These are phyloP conservation scores for Gerris lacustris DNA, from an alignment of 2,888 invertebrate species.

Conservation along the genomic window DNA sequence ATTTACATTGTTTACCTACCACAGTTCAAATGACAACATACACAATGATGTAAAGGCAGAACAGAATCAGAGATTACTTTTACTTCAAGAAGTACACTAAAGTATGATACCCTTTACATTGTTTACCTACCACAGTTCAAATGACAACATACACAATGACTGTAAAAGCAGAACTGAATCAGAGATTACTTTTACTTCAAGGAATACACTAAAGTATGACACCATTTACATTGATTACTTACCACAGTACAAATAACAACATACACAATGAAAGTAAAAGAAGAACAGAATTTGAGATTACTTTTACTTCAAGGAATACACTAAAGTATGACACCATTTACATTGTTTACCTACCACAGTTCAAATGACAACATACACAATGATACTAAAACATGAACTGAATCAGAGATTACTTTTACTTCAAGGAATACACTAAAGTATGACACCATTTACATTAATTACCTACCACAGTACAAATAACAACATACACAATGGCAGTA, in stretches of 20 bases:
- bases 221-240: background rate
- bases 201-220: no score
- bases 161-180: background rate
- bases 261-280: background rate
- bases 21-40: background rate
- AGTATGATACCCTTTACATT: no score
- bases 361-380: no score
- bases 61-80: background rate
- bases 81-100: background rate
- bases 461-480: no score
- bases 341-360: no score
- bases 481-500: no score
- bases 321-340: no score
- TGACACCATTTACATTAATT: no score
- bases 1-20: background rate
- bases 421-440: no score
- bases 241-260: background rate
- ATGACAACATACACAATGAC: background rate
- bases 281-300: background rate
- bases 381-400: no score
- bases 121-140: background rate
- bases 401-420: no score
- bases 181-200: background rate
- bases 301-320: background rate
- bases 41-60: background rate